These are phyloP conservation scores for Menidia beryllina DNA, from an alignment of 2,113 vertebrate species.

Conservation along the genomic window DNA sequence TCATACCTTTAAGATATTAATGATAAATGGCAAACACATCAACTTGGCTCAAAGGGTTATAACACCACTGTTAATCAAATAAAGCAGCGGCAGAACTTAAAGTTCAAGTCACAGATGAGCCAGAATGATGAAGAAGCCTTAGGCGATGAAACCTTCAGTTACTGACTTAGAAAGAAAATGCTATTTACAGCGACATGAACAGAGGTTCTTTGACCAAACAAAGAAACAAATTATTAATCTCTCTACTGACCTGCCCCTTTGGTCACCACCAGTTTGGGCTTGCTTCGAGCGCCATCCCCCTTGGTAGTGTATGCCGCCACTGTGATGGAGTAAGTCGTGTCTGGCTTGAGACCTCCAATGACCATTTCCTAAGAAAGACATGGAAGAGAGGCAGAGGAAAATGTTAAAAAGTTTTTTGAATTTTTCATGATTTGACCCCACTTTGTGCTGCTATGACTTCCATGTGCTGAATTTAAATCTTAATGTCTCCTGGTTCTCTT, in stretches of 20 bases:
- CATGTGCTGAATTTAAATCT: conserved; percentile 52
- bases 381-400: conserved; percentile 43
- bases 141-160: not conserved
- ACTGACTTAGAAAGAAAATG: not conserved
- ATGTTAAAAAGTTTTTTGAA: conserved; percentile 51
- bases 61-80: too few species aligned
- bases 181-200: not conserved
- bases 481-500: conserved; percentile 47
- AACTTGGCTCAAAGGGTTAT: not conserved
- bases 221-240: not conserved
- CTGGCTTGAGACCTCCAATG: conserved; percentile 92
- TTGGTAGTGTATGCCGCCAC: conserved; percentile 99
- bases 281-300: conserved; percentile 96
- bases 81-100: not conserved
- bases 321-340: conserved; percentile 95
- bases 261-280: conserved; percentile 92
- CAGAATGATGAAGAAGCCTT: not conserved
- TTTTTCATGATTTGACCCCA: conserved; percentile 50
- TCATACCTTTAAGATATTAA: not conserved
- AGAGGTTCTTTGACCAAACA: conserved; percentile 1
- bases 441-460: conserved; percentile 50
- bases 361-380: conserved; percentile 89
- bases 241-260: conserved; percentile 91
- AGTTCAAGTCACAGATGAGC: not conserved
- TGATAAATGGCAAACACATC: conserved; percentile 3